Evolutionary conservation across 2,888 invertebrate genomes (phyloP), one percentile per base, ranked within the genome.

Genomic region (Aphodius sticticus): DNA sequence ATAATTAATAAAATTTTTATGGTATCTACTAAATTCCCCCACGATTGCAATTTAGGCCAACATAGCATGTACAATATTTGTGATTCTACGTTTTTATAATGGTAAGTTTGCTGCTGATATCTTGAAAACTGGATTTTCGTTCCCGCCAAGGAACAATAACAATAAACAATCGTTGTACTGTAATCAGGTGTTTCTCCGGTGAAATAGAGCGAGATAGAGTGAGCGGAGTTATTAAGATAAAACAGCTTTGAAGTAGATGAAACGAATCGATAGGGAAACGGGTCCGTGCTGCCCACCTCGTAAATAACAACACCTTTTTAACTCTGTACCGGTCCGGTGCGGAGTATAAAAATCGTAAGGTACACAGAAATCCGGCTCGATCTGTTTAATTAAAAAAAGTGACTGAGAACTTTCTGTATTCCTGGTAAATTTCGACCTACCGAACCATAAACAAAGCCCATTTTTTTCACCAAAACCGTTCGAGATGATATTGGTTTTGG

Each of bases 231-330:
- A 80, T 80, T 78, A 78, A 80, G 80, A 80, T 80, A 77, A 78
- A 80, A 80, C 80, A 74, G 78, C 77, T 80, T 78, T 77, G 77
- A 78, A 77, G 80, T 74, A 80, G 80, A 80, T 80, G 80, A 80
- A 81, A 81, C 78, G 81, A 81, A 81, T 80, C 79, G 81, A 82
- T 82, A 81, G 81, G 80, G 79, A 78, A 53, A 53, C 53, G 53
- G 79, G 77, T 71, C 77, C 76, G 74, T 71, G 75, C 81, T 79
- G 80, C 82, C 82, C 80, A 81, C 81, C 82, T 82, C 81, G 76
- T 82, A 82, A 81, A 82, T 82, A 81, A 81, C 81, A 75, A 81
- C 81, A 82, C 82, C 81, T 82, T 81, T 74, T 74, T 35, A 35
- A 53, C 53, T 53, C 53, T 53, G 53, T 12, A 12, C 53, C 53